Percentiles rank a stretch among this genome's conserved stretches.
phyloP scores from a whole-genome alignment of 2,113 vertebrate species.

The Gopherus flavomarginatus region DNA sequence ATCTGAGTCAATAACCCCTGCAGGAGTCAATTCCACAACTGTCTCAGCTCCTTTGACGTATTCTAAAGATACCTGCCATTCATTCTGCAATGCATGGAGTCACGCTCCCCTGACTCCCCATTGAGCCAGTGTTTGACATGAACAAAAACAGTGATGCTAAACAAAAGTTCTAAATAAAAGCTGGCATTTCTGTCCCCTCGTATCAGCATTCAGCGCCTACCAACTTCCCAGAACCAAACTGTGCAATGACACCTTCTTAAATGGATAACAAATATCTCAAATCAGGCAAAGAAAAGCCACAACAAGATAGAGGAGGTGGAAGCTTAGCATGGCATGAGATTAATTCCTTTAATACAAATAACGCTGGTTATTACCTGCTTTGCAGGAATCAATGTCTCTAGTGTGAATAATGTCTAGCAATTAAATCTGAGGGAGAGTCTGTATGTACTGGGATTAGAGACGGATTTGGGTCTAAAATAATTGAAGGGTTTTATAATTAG shows the following conservation, averaged over 20 bases:
- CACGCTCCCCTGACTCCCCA: conserved; percentile 27
- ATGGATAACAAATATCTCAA: neutral
- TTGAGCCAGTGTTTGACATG: neutral
- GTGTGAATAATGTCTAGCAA: conserved; percentile 11
- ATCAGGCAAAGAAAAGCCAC: neutral
- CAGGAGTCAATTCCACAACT: neutral
- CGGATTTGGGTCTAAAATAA: neutral
- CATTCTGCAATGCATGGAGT: neutral
- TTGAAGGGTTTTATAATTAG: neutral
- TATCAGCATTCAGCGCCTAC: neutral
- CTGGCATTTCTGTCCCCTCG: neutral
- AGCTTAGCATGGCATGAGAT: neutral
- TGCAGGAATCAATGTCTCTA: neutral
- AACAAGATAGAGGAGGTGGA: neutral
- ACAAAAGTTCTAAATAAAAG: neutral
- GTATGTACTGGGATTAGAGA: neutral
- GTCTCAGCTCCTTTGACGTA: neutral
- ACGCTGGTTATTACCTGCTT: conserved; percentile 16
- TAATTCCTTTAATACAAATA: neutral
- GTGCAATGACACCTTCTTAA: conserved; percentile 10
- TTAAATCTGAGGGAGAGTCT: conserved; percentile 2
- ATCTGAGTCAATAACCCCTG: conserved; percentile 22
- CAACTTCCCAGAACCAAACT: neutral
- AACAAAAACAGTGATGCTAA: conserved; percentile 29
- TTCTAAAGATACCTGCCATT: conserved; percentile 51